phyloP scores from a whole-genome alignment of 2,797 vertebrate species.

The Pangasius mekongensis region DNA sequence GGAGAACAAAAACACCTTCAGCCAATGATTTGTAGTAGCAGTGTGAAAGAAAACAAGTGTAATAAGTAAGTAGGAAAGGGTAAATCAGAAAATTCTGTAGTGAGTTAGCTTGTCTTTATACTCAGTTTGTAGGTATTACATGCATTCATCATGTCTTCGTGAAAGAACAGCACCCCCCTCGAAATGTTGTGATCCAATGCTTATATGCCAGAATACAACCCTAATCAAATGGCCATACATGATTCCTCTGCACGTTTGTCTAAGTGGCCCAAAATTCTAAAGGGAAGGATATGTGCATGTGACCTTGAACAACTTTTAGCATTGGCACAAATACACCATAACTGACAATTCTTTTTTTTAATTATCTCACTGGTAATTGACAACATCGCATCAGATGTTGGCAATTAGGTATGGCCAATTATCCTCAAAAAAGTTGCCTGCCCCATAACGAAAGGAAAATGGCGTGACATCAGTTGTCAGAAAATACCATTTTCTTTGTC shows the following conservation, averaged over 20 bases:
- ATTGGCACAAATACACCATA: not conserved
- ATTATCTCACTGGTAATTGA: slow-evolving; percentile 28
- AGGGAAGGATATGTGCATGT: slow-evolving; percentile 21
- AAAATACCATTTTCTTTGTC: slow-evolving; percentile 58
- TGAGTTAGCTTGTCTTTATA: not conserved
- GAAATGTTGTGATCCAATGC: not conserved
- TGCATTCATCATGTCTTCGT: not conserved
- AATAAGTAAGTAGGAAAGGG: not conserved
- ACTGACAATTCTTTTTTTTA: slow-evolving; percentile 15
- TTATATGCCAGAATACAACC: not conserved
- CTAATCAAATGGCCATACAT: not conserved
- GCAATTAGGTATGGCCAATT: slow-evolving; percentile 33
- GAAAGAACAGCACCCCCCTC: not conserved
- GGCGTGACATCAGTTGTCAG: slow-evolving; percentile 35
- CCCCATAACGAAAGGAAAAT: not conserved
- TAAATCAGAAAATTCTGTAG: not conserved
- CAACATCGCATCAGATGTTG: not conserved
- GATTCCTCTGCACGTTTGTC: not conserved
- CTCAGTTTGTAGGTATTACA: too few relatives aligned
- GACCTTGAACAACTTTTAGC: slow-evolving; percentile 45
- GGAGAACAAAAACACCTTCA: slow-evolving; percentile 44
- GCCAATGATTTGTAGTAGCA: slow-evolving; percentile 34
- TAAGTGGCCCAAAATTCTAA: not conserved
- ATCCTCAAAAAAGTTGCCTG: not conserved
- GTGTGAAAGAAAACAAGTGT: slow-evolving; percentile 37